A percentile compares a stretch with the other conserved stretches of the same genome.
These are phyloP conservation scores for Falco peregrinus DNA, from an alignment of 2,797 vertebrate species.

Conservation along the genomic window DNA sequence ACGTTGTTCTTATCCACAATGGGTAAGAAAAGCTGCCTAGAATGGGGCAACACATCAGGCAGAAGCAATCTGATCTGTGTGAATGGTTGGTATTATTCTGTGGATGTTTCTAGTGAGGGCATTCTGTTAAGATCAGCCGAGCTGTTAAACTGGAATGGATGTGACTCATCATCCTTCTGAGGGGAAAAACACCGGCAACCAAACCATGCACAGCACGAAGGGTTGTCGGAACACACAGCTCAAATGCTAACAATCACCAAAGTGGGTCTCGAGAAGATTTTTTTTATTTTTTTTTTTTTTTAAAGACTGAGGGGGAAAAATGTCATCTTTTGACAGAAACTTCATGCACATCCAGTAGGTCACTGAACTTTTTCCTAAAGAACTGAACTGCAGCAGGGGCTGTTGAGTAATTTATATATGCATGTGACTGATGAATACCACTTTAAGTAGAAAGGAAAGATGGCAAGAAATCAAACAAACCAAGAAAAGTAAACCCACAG, in stretches of 20 bases:
- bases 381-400: background rate
- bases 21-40: background rate
- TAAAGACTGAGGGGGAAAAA: background rate
- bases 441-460: background rate
- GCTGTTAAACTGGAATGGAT: background rate
- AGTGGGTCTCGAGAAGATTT: background rate
- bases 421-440: background rate
- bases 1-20: background rate
- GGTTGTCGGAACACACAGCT: background rate
- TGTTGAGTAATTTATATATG: background rate
- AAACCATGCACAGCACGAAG: background rate
- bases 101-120: constrained; percentile 12
- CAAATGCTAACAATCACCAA: background rate
- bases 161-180: background rate
- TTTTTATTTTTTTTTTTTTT: background rate
- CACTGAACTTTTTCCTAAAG: background rate
- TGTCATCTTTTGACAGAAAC: background rate
- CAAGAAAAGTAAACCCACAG: background rate
- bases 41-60: background rate
- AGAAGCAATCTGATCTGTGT: background rate
- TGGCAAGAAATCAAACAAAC: background rate
- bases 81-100: background rate
- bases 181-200: background rate
- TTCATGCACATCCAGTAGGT: background rate
- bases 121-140: constrained; percentile 9